A percentile compares a stretch with the other conserved stretches of the same genome.
Conservation (phyloP, 2,113 vertebrate genomes). For the Amblyopsis rosae region DNA sequence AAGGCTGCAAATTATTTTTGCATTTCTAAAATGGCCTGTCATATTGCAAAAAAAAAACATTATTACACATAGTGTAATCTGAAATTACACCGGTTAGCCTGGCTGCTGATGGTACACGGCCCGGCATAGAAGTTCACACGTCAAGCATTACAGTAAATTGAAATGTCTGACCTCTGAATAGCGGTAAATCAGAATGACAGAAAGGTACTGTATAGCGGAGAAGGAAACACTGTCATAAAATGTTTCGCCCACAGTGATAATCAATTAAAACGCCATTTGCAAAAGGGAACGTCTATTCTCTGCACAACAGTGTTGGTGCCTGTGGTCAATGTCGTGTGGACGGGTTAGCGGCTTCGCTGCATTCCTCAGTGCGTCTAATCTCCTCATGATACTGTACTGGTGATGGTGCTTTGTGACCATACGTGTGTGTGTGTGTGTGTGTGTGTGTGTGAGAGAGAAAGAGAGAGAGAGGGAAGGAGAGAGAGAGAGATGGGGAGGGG, state of each 20-base stretch:
- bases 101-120: not conserved
- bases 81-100: slow-evolving; percentile 39
- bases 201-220: slow-evolving; percentile 45
- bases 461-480: slow-evolving; percentile 28
- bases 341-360: slow-evolving; percentile 67
- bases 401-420: slow-evolving; percentile 31
- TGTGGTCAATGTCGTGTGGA: slow-evolving; percentile 73
- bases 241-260: slow-evolving; percentile 69
- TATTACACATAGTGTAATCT: slow-evolving; percentile 24
- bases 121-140: slow-evolving; percentile 12
- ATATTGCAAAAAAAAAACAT: not conserved
- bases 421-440: slow-evolving; percentile 8
- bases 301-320: slow-evolving; percentile 47
- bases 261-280: slow-evolving; percentile 74
- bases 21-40: not conserved
- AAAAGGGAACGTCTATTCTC: slow-evolving; percentile 43
- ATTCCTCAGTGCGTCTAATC: slow-evolving; percentile 60
- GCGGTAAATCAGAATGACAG: slow-evolving; percentile 48
- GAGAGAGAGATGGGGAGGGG: slow-evolving; percentile 56
- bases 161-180: slow-evolving; percentile 42
- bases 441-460: not conserved
- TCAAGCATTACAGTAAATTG: slow-evolving; percentile 27
- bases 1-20: slow-evolving; percentile 42
- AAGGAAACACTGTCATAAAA: slow-evolving; percentile 57
- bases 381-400: slow-evolving; percentile 54